Evolutionary conservation across 2,888 invertebrate genomes (phyloP).

Genomic region (Melieria crassipennis): DNA sequence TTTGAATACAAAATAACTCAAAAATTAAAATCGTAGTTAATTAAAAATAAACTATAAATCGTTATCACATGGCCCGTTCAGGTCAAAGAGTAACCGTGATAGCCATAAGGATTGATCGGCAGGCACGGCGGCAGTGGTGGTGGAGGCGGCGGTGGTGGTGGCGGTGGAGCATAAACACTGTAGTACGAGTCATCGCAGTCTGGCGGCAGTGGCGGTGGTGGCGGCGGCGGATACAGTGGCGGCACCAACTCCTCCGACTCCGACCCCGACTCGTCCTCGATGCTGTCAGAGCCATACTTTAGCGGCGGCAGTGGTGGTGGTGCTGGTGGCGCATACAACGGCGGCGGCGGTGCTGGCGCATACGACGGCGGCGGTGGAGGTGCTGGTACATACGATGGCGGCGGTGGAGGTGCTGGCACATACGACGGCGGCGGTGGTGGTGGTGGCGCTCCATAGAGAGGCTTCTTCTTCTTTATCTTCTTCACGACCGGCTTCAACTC

Average conservation of each 20-base stretch:
- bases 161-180: neutral
- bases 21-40: too few relatives aligned
- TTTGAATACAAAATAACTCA: too few relatives aligned
- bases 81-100: too few relatives aligned
- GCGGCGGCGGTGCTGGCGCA: slow-evolving; percentile 1
- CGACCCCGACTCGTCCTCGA: neutral
- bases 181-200: neutral
- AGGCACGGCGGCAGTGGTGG: too few relatives aligned
- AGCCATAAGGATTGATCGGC: too few relatives aligned
- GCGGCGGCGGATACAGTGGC: neutral
- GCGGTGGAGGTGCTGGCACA: neutral
- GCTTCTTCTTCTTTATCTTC: neutral
- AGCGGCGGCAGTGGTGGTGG: neutral
- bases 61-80: too few relatives aligned
- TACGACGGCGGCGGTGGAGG: neutral
- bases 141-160: neutral
- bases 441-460: neutral
- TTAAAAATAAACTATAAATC: too few relatives aligned
- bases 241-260: too few relatives aligned
- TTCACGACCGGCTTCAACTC: neutral
- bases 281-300: neutral
- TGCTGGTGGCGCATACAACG: neutral
- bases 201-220: neutral
- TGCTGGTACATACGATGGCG: neutral
- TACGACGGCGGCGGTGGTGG: neutral